Base-by-base conservation (phyloP, 2,113 vertebrate genomes). In the Bungarus multicinctus region DNA sequence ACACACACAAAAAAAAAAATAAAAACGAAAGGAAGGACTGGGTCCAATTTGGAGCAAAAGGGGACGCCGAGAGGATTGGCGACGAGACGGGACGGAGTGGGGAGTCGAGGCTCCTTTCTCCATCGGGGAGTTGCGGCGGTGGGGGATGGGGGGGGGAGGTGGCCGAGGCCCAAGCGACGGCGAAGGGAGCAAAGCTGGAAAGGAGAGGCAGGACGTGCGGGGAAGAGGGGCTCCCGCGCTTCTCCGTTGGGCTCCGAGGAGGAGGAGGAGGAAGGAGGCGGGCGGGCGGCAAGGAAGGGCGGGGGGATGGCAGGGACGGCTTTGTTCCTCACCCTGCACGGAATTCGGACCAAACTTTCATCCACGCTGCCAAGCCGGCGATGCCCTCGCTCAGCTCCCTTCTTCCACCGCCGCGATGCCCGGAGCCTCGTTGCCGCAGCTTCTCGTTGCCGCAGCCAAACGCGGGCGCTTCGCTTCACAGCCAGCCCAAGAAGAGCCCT, bases 321-420 rank as follows among this genome's bases (percentile, higher is more conserved):
- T 47, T 88, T 54, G 89, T 60, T 89, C 92, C 96, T 95, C 89
- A 95, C 96, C 95, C 95, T 88, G 95, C 95, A 64, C 96, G 95
- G 88, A 95, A 95, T 95, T 95, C 95, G 91, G 95, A 93, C 94
- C 95, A 95, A 94, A 95, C 95, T 96, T 96, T 95, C 96, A 96
- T 96, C 16, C 96, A 95, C 95, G 93, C 96, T 91, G 86, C 81
- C 81, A 11, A 3, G 64, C 91, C 81, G 39, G 87, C 90, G 47
- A 64, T 52, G 89, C 89, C 43, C 43, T 25, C 23, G 88, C 34
- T 23, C 52, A 18, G 34, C 88, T 34, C 18, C 30, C n/a, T 34
- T 88, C 87, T 34, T 88, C 87, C 52, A 22, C 54, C 23, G 25
- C 3, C 23, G 55, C 34, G 34, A 25, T 30, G 9, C 30, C 50